Evolutionary conservation across 2,888 invertebrate genomes (phyloP), one percentile per base, ranked within the genome.

Genomic region (Drosophila bunnanda): DNA sequence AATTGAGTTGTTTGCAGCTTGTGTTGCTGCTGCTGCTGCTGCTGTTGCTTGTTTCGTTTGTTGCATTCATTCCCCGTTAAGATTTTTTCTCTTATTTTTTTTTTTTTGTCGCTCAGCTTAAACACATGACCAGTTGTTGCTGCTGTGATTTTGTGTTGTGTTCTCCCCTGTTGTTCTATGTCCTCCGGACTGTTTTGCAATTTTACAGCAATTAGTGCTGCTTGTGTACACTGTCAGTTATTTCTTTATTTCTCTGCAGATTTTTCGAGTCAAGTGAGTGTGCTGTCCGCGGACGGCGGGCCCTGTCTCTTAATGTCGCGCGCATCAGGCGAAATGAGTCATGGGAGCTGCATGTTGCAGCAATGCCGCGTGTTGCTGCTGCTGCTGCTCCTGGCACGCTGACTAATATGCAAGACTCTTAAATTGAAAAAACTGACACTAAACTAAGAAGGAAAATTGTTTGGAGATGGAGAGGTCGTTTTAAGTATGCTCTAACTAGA

Each of bases 151-250:
- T 72, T 62, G 59, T 70, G 68, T 50, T 55, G 50, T 50, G 34
- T 36, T 50, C 57, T 34, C 48, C 43, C 56, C 53, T 60, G 71
- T 75, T 81, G 71, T 64, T 69, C 59, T 74, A 66, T 68, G 75
- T 76, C 58, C 46, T 60, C 17, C 59, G 17, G 56, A 32, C 68
- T 32, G 75, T 65, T 79, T 70, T 70, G 80, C 82, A 75, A 75
- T 80, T 78, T 78, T 78, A 76, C 78, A 74, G 83, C 82, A 82
- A 82, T 86, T 82, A 86, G 86, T 77, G 83, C 73, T 86, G 83
- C 70, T 74, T 77, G 77, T 85, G 67, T 67, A 68, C 76, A 74
- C 70, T 74, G 80, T 76, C 82, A 82, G 72, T 77, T 78, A 69
- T 69, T 76, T 78, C 73, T 74, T 75, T 78, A 69, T 69, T 76